phyloP scores from a whole-genome alignment of 2,113 vertebrate genomes.

The Seriola rivoliana region DNA sequence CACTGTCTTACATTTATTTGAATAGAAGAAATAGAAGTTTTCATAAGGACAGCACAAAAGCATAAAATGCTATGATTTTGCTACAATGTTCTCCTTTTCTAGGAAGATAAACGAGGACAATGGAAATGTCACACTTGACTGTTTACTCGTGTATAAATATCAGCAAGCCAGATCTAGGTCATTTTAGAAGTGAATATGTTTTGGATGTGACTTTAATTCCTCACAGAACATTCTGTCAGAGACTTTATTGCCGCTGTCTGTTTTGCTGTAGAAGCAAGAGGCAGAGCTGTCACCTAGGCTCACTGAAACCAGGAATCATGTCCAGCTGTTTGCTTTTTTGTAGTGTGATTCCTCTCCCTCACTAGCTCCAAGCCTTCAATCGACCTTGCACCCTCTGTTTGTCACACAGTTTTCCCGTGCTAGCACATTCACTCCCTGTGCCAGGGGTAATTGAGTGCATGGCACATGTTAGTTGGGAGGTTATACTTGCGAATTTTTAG shows the following conservation, averaged over 20 bases:
- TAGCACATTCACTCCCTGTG: constrained; percentile 12
- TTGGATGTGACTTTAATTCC: constrained; percentile 21
- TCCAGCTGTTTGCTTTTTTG: constrained; percentile 23
- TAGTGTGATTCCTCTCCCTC: not conserved
- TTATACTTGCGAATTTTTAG: constrained; percentile 30
- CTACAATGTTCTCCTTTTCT: not conserved
- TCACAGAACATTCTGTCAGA: constrained; percentile 15
- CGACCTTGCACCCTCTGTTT: constrained; percentile 17
- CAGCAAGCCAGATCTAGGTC: constrained; percentile 9
- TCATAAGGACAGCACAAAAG: not conserved
- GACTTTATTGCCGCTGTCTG: constrained; percentile 30
- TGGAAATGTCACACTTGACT: not conserved
- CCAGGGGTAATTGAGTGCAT: constrained; percentile 21
- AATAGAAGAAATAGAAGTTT: not conserved
- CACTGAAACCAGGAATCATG: constrained; percentile 44
- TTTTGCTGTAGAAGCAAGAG: constrained; percentile 16
- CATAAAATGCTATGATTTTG: not conserved
- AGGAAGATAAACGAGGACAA: not conserved
- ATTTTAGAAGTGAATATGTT: constrained; percentile 18
- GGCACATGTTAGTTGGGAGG: constrained; percentile 35
- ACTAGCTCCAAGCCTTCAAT: constrained; percentile 24
- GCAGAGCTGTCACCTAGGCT: constrained; percentile 37
- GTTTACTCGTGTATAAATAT: constrained; percentile 20
- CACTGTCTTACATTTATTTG: not conserved
- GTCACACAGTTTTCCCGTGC: constrained; percentile 21